phyloP scores from a whole-genome alignment of 2,113 vertebrate species.

The Erythrolamprus reginae region DNA sequence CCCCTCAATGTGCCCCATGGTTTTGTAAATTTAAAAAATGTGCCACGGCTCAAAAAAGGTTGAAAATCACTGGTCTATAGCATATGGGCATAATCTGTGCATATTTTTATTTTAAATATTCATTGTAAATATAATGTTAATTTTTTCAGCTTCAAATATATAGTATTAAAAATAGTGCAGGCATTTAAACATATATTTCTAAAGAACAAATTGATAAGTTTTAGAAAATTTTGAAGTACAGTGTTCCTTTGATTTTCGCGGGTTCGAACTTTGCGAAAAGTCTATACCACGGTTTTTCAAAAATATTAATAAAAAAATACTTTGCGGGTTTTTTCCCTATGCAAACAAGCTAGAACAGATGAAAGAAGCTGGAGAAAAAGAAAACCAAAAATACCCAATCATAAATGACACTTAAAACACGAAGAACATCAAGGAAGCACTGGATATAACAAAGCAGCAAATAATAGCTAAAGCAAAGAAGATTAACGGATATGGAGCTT shows the following conservation, averaged over 20 bases:
- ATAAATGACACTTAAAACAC: background rate
- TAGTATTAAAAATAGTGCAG: constrained; percentile 31
- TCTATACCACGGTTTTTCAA: too few relatives aligned
- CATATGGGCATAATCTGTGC: background rate
- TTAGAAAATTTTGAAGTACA: background rate
- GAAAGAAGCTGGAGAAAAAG: background rate
- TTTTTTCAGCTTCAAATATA: constrained; percentile 43
- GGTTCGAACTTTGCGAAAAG: too few relatives aligned
- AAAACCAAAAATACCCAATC: background rate
- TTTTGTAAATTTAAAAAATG: too few relatives aligned
- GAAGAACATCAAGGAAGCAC: background rate
- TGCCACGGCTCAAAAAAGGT: too few relatives aligned
- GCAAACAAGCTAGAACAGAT: background rate
- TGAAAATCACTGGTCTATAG: constrained; percentile 42
- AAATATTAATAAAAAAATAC: too few relatives aligned
- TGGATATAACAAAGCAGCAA: background rate
- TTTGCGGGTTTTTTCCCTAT: too few relatives aligned
- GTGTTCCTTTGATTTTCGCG: too few relatives aligned
- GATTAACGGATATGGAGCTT: background rate
- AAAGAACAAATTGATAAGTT: background rate
- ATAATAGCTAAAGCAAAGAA: background rate
- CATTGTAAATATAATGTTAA: constrained; percentile 38
- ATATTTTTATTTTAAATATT: constrained; percentile 44
- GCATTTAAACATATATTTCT: background rate
- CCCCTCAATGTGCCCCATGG: too few relatives aligned